These are phyloP conservation scores for Stigmatopora nigra DNA, from an alignment of 2,113 vertebrate genomes.

Conservation along the genomic window DNA sequence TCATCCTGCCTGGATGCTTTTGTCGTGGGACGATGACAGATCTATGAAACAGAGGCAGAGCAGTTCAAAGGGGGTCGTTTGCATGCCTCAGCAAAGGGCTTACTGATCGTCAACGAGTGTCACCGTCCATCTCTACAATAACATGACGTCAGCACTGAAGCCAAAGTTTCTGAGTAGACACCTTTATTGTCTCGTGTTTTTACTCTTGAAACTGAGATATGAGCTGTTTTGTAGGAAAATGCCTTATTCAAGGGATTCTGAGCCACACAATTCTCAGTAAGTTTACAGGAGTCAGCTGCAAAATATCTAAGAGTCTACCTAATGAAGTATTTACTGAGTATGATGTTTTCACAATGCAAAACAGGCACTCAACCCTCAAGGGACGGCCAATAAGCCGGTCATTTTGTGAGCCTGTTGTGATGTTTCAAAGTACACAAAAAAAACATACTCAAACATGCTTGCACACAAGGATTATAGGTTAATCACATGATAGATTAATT, in stretches of 20 bases:
- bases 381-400: slow-evolving; percentile 30
- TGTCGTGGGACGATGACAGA: slow-evolving; percentile 54
- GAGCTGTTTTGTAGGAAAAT: background rate
- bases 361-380: slow-evolving; percentile 30
- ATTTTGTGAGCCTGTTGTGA: slow-evolving; percentile 7
- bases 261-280: background rate
- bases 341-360: background rate
- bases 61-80: slow-evolving; percentile 57
- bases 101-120: slow-evolving; percentile 43
- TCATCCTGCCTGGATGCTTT: slow-evolving; percentile 60
- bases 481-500: background rate
- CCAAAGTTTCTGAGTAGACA: slow-evolving; percentile 25
- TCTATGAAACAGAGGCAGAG: slow-evolving; percentile 45
- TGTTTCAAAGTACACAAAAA: slow-evolving; percentile 15
- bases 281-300: background rate
- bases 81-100: slow-evolving; percentile 31
- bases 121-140: slow-evolving; percentile 48
- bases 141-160: slow-evolving; percentile 40
- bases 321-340: background rate
- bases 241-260: background rate
- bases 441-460: background rate
- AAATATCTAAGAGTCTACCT: background rate
- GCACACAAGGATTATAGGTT: background rate
- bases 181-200: slow-evolving; percentile 11
- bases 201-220: background rate